Conservation (phyloP, 2,797 vertebrate species). For the Yasuhikotakia modesta region DNA sequence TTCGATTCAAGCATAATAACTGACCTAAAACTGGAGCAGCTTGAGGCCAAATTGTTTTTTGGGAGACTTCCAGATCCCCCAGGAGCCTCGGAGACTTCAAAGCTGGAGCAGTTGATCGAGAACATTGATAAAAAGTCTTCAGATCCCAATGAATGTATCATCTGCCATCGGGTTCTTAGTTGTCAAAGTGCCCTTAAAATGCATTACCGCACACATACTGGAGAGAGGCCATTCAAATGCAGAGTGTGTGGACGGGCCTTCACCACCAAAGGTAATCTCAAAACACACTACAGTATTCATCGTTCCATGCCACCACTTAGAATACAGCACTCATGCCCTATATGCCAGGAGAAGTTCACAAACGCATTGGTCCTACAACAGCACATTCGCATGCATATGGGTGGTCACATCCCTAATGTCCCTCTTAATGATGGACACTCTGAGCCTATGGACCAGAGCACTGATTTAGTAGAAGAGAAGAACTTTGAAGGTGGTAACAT, state of each 20-base stretch:
- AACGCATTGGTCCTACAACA: slow-evolving; percentile 96
- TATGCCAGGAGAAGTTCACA: slow-evolving; percentile 99
- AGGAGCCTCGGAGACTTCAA: slow-evolving; percentile 93
- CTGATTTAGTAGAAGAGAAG: slow-evolving; percentile 89
- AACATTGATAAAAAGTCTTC: slow-evolving; percentile 96
- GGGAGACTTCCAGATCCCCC: slow-evolving; percentile 88
- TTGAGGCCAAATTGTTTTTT: slow-evolving; percentile 94
- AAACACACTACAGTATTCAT: slow-evolving; percentile 97
- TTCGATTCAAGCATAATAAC: slow-evolving; percentile 88
- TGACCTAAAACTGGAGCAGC: slow-evolving; percentile 92
- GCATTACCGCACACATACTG: slow-evolving; percentile 98
- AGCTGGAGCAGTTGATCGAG: slow-evolving; percentile 95
- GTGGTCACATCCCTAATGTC: slow-evolving; percentile 94
- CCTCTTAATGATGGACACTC: slow-evolving; percentile 87
- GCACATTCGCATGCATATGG: slow-evolving; percentile 98
- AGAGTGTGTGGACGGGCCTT: slow-evolving; percentile 96
- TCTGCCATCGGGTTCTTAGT: slow-evolving; percentile 95
- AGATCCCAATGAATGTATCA: slow-evolving; percentile 94
- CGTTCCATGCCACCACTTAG: slow-evolving; percentile 92
- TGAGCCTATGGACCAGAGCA: slow-evolving; percentile 92
- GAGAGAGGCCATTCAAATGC: slow-evolving; percentile 96
- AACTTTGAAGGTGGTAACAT: slow-evolving; percentile 90
- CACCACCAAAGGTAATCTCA: slow-evolving; percentile 99
- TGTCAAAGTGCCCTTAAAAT: slow-evolving; percentile 98
- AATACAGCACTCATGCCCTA: slow-evolving; percentile 96